Conservation (phyloP, 2,888 invertebrate genomes). For the Spodoptera picta region DNA sequence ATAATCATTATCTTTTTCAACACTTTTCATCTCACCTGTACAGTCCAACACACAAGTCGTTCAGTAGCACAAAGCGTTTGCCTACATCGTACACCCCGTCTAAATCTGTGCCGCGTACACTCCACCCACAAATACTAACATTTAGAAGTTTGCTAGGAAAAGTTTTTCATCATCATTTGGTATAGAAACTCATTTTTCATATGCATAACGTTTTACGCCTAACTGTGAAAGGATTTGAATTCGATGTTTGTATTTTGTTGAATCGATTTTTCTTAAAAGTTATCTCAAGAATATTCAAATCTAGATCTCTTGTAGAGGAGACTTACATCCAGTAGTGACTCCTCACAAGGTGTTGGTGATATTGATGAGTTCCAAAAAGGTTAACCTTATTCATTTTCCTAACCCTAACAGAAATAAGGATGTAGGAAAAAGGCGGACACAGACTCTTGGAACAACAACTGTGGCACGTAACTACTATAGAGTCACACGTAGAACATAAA, state of each 20-base stretch:
- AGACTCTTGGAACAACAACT: too few relatives aligned
- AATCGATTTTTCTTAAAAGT: too few relatives aligned
- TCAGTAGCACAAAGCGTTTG: slow-evolving; percentile 50
- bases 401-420: too few relatives aligned
- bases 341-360: too few relatives aligned
- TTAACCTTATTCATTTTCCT: too few relatives aligned
- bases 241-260: neutral
- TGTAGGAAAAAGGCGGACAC: too few relatives aligned
- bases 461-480: too few relatives aligned
- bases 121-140: slow-evolving; percentile 31
- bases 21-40: slow-evolving; percentile 14
- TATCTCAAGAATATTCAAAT: too few relatives aligned
- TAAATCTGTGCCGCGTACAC: slow-evolving; percentile 33
- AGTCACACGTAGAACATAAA: too few relatives aligned
- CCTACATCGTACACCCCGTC: slow-evolving; percentile 31
- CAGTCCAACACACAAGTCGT: slow-evolving; percentile 33
- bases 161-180: slow-evolving; percentile 20
- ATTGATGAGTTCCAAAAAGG: too few relatives aligned
- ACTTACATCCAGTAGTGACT: too few relatives aligned
- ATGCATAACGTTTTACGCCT: slow-evolving; percentile 24
- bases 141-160: slow-evolving; percentile 18
- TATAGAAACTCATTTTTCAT: slow-evolving; percentile 32
- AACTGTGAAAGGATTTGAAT: slow-evolving; percentile 5
- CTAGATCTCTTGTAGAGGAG: too few relatives aligned
- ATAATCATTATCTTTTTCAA: neutral